A percentile compares a stretch with the other conserved stretches of the same genome.
These are phyloP conservation scores for Tachina lurida DNA, from an alignment of 2,888 invertebrate genomes.

Conservation along the genomic window DNA sequence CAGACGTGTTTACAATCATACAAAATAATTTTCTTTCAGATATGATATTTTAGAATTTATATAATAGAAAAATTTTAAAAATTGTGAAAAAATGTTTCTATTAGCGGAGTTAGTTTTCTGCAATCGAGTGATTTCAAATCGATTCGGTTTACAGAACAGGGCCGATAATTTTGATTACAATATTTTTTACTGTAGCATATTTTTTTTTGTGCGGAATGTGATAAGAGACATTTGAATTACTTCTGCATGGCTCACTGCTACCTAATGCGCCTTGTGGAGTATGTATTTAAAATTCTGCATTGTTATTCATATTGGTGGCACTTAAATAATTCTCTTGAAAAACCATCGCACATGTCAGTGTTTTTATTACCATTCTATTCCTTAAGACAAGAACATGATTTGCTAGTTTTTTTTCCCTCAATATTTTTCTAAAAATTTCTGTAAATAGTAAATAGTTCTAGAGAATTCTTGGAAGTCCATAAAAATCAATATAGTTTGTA, in stretches of 20 bases:
- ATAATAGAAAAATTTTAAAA: too few relatives aligned
- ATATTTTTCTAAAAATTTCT: constrained; percentile 25
- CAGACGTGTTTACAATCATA: too few relatives aligned
- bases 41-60: too few relatives aligned
- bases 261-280: background rate
- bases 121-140: too few relatives aligned
- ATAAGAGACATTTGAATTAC: background rate
- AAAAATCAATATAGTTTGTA: constrained; percentile 52
- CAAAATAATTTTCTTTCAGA: too few relatives aligned
- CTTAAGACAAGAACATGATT: constrained; percentile 54
- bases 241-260: background rate
- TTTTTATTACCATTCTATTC: constrained; percentile 46
- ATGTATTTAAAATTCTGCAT: background rate
- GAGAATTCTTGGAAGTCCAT: constrained; percentile 63
- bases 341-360: constrained; percentile 36
- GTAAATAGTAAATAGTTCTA: constrained; percentile 38
- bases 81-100: too few relatives aligned
- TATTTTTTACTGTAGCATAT: too few relatives aligned
- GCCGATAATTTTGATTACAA: too few relatives aligned
- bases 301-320: background rate
- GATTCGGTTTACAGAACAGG: too few relatives aligned
- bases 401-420: constrained; percentile 15
- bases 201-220: background rate
- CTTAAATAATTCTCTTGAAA: constrained; percentile 15
- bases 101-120: too few relatives aligned